These are phyloP conservation scores for Frieseomelitta varia DNA, from an alignment of 1,140 invertebrate species.

Conservation along the genomic window DNA sequence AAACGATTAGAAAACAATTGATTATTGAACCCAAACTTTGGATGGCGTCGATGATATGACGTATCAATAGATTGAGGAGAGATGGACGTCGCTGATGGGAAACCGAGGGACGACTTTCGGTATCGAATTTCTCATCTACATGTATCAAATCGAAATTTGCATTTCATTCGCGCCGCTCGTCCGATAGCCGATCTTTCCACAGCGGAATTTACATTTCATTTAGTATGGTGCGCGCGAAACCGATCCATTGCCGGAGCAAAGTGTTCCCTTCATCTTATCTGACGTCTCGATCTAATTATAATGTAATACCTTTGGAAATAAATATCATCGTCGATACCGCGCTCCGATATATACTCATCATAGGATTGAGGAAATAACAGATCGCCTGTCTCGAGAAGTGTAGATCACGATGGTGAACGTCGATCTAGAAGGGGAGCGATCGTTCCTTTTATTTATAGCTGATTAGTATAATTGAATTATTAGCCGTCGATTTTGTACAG, in stretches of 20 bases:
- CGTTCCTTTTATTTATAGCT: no score
- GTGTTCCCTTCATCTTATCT: neutral
- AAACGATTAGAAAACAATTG: no score
- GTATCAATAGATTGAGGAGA: neutral
- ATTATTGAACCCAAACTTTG: no score
- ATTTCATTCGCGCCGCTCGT: slow-evolving; percentile 16
- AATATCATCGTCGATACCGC: slow-evolving; percentile 17
- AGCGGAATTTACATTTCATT: slow-evolving; percentile 29
- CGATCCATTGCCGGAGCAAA: neutral
- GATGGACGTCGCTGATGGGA: slow-evolving; percentile 36
- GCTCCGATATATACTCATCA: neutral
- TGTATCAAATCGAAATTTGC: slow-evolving; percentile 32
- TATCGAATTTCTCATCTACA: slow-evolving; percentile 25
- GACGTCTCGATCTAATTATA: slow-evolving; percentile 36
- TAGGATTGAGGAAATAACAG: neutral
- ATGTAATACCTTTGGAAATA: slow-evolving; percentile 22
- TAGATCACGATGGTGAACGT: neutral
- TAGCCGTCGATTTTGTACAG: no score
- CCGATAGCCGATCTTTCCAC: neutral
- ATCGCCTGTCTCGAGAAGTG: neutral
- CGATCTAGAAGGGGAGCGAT: no score
- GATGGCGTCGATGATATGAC: no score
- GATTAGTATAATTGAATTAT: no score
- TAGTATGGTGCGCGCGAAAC: neutral
- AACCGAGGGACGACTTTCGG: slow-evolving; percentile 27